Conservation (phyloP, 1,140 invertebrate species). For the Leptopilina boulardi region DNA sequence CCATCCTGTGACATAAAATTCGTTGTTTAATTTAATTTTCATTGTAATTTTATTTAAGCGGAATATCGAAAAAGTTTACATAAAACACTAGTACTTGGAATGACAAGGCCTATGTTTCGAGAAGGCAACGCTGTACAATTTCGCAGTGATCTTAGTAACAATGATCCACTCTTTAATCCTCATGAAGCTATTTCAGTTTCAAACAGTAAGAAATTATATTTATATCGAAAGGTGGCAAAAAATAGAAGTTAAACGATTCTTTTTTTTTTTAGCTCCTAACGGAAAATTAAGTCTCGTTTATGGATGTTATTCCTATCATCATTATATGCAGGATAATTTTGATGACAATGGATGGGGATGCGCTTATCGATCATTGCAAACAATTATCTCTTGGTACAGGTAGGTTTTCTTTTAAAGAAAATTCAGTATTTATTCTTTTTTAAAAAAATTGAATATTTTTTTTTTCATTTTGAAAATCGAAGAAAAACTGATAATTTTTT, state of each 20-base stretch:
- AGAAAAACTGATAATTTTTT: conserved; percentile 8
- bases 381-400: conserved; percentile 97
- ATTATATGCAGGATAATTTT: conserved; percentile 97
- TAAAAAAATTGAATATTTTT: not conserved
- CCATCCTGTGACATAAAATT: no score
- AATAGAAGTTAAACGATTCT: not conserved
- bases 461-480: no score
- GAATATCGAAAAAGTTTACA: conserved; percentile 81
- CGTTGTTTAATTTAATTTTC: not conserved
- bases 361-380: conserved; percentile 98
- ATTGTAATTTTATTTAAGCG: conserved; percentile 73
- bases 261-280: conserved; percentile 55
- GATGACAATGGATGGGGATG: conserved; percentile 99
- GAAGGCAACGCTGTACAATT: conserved; percentile 82
- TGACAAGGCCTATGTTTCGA: conserved; percentile 83
- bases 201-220: conserved; percentile 72
- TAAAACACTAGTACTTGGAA: conserved; percentile 81
- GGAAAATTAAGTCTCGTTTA: conserved; percentile 82
- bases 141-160: conserved; percentile 70
- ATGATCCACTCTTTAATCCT: conserved; percentile 82
- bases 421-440: no score
- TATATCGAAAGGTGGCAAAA: no score
- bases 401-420: conserved; percentile 61
- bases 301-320: conserved; percentile 95
- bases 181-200: conserved; percentile 79